Evolutionary conservation across 2,797 vertebrate genomes (phyloP).

Genomic region (Trematomus bernacchii): DNA sequence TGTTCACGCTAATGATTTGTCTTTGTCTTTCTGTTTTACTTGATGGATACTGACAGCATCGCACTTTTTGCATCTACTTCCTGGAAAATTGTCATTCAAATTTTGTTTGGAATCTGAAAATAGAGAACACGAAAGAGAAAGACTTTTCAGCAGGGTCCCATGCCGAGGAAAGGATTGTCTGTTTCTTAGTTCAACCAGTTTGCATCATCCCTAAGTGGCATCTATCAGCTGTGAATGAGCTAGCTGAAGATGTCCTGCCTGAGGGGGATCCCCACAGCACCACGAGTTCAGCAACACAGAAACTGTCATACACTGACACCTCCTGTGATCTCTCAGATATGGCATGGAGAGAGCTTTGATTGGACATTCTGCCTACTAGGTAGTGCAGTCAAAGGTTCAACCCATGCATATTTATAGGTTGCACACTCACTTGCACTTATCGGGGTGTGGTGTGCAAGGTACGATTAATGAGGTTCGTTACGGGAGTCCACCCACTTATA

Average conservation of each 20-base stretch:
- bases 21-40: conserved; percentile 18
- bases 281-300: conserved; percentile 64
- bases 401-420: conserved; percentile 71
- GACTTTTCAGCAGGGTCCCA: neutral
- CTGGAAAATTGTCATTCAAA: conserved; percentile 37
- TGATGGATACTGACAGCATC: conserved; percentile 41
- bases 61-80: conserved; percentile 34
- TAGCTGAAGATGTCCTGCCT: conserved; percentile 59
- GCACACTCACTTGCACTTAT: conserved; percentile 47
- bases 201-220: conserved; percentile 59
- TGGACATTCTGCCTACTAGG: conserved; percentile 60
- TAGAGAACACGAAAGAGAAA: neutral
- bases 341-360: conserved; percentile 69
- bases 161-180: conserved; percentile 12
- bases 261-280: conserved; percentile 59
- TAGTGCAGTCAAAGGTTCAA: conserved; percentile 52
- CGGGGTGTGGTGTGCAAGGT: conserved; percentile 40
- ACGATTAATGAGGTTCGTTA: conserved; percentile 79
- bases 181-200: conserved; percentile 56
- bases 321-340: conserved; percentile 70
- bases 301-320: conserved; percentile 61
- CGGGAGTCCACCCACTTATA: conserved; percentile 59
- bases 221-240: conserved; percentile 50
- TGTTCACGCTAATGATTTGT: conserved; percentile 23
- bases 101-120: conserved; percentile 11